Percentiles rank a stretch among this genome's conserved stretches.
Conservation (phyloP, 2,797 vertebrate species). For the Coranthus polyacanthus region DNA sequence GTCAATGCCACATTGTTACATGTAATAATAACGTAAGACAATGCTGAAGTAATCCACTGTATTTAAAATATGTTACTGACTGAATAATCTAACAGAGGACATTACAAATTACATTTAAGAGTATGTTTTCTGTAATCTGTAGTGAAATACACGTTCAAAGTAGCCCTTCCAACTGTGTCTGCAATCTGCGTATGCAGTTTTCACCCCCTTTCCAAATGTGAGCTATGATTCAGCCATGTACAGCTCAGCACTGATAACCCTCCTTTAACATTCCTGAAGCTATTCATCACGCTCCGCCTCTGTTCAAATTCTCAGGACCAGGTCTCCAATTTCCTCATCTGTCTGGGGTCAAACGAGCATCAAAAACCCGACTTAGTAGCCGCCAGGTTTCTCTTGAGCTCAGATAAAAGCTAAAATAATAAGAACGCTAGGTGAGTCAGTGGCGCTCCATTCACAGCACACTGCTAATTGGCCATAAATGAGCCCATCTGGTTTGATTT, state of each 20-base stretch:
- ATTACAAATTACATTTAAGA: no score
- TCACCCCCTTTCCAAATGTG: conserved; percentile 5
- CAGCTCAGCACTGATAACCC: conserved; percentile 23
- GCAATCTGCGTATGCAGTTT: background rate
- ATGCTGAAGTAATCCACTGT: no score
- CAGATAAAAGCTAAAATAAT: conserved; percentile 74
- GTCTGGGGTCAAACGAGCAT: conserved; percentile 53
- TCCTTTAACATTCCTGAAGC: conserved; percentile 14
- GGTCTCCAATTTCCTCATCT: conserved; percentile 37
- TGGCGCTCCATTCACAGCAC: conserved; percentile 73
- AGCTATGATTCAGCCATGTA: conserved; percentile 1
- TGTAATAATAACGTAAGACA: no score
- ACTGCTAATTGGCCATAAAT: conserved; percentile 85
- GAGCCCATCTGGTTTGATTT: conserved; percentile 86
- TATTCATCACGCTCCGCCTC: conserved; percentile 36
- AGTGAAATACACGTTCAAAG: no score
- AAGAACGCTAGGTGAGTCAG: conserved; percentile 77
- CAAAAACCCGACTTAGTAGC: conserved; percentile 45
- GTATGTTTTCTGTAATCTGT: no score
- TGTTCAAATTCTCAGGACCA: conserved; percentile 27
- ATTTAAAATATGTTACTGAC: no score
- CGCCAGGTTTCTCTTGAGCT: conserved; percentile 49
- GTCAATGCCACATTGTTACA: no score
- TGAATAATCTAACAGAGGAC: no score
- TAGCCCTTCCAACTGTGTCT: no score